phyloP scores from a whole-genome alignment of 2,113 vertebrate genomes.

The Petroica traversi region DNA sequence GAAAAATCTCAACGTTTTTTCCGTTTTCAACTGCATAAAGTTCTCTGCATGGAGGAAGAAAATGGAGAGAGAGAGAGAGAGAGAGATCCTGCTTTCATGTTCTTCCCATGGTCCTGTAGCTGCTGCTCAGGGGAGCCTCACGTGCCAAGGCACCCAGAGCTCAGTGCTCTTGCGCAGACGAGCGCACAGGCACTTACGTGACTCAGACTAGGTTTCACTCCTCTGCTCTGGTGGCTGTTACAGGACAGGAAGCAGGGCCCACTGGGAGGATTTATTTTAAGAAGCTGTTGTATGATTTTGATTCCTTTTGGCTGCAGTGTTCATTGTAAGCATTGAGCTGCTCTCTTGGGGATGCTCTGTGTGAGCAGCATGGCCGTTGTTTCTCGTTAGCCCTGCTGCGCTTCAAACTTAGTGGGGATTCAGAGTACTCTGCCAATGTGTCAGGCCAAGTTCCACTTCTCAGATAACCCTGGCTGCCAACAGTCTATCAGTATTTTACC shows the following conservation, averaged over 20 bases:
- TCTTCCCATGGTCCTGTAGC: neutral
- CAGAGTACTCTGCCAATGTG: neutral
- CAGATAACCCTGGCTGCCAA: neutral
- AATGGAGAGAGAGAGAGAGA: neutral
- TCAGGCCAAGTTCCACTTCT: neutral
- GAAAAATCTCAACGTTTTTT: neutral
- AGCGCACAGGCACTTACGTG: neutral
- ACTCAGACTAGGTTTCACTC: neutral
- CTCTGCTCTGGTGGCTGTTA: neutral
- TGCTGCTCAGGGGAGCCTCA: neutral
- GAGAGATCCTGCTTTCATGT: neutral
- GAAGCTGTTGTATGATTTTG: slow-evolving; percentile 9
- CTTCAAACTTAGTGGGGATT: neutral
- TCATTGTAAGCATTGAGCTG: neutral
- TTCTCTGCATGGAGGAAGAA: neutral
- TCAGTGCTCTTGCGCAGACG: neutral
- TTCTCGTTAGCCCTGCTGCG: neutral
- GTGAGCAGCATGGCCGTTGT: neutral
- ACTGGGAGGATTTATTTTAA: slow-evolving; percentile 37
- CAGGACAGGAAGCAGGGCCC: slow-evolving; percentile 24
- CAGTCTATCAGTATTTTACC: neutral
- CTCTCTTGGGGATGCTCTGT: neutral
- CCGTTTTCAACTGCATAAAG: neutral
- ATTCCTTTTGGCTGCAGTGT: neutral
- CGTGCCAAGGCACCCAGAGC: neutral